A percentile compares a stretch with the other conserved stretches of the same genome.
These are phyloP conservation scores for Leuciscus idus DNA, from an alignment of 2,113 vertebrate genomes.

Conservation along the genomic window DNA sequence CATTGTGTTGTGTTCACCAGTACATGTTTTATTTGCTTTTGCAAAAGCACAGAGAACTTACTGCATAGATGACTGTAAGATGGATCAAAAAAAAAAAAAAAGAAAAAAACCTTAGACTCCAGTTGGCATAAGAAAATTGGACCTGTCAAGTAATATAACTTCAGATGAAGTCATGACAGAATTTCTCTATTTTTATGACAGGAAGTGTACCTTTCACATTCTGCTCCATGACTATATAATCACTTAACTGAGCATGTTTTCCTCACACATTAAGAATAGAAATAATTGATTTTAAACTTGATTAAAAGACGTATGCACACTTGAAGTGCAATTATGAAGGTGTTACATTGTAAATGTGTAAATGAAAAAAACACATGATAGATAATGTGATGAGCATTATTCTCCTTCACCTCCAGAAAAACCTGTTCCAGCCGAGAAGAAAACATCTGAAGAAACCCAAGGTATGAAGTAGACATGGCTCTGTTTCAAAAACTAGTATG, in stretches of 20 bases:
- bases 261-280: constrained; percentile 31
- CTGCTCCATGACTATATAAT: constrained; percentile 41
- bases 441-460: background rate
- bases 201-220: constrained; percentile 19
- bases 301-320: constrained; percentile 46
- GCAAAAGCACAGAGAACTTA: background rate
- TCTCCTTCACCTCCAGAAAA: constrained; percentile 21
- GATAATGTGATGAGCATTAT: background rate
- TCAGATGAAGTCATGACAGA: constrained; percentile 42
- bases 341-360: constrained; percentile 47
- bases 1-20: background rate
- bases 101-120: constrained; percentile 15
- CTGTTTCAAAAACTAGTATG: background rate
- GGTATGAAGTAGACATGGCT: background rate
- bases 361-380: constrained; percentile 3
- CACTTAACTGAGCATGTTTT: constrained; percentile 43
- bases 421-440: constrained; percentile 18
- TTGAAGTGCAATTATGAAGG: constrained; percentile 50
- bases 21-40: background rate
- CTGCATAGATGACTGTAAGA: background rate
- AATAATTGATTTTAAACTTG: constrained; percentile 44
- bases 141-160: constrained; percentile 49
- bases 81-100: background rate
- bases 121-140: constrained; percentile 47
- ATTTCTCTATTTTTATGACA: constrained; percentile 36